A percentile compares a stretch with the other conserved stretches of the same genome.
Conservation (phyloP, 2,797 vertebrate genomes). For the Esox masquinongy region DNA sequence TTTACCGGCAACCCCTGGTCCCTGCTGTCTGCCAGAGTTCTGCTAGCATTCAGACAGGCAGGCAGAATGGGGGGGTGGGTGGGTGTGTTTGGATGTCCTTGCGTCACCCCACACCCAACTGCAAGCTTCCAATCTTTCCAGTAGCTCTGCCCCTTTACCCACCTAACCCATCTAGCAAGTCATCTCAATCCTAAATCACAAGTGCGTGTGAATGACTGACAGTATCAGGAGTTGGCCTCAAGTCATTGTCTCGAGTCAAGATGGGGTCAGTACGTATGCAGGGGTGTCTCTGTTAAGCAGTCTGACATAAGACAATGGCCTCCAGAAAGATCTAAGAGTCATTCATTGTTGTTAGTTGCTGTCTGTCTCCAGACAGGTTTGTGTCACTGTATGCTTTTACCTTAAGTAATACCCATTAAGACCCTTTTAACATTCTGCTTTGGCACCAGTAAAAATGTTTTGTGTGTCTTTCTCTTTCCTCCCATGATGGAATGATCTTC, state of each 20-base stretch:
- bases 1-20: not conserved
- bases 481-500: not conserved
- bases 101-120: not conserved
- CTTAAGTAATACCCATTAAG: not conserved
- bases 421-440: constrained; percentile 3
- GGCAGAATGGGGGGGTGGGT: not conserved
- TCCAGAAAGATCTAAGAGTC: not conserved
- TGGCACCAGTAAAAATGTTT: not conserved
- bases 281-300: no score
- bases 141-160: not conserved
- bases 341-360: not conserved
- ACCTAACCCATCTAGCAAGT: not conserved
- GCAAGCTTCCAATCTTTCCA: not conserved
- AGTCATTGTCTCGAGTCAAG: no score
- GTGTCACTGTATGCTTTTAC: not conserved
- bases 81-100: not conserved
- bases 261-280: no score
- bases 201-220: not conserved
- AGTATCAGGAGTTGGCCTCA: not conserved
- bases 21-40: not conserved
- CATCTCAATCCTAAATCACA: not conserved
- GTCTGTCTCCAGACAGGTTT: not conserved
- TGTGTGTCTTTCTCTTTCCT: not conserved
- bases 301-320: not conserved
- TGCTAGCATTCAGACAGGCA: constrained; percentile 8